Base-by-base conservation (phyloP, 2,888 invertebrate genomes). In the Rotaria macrura region DNA sequence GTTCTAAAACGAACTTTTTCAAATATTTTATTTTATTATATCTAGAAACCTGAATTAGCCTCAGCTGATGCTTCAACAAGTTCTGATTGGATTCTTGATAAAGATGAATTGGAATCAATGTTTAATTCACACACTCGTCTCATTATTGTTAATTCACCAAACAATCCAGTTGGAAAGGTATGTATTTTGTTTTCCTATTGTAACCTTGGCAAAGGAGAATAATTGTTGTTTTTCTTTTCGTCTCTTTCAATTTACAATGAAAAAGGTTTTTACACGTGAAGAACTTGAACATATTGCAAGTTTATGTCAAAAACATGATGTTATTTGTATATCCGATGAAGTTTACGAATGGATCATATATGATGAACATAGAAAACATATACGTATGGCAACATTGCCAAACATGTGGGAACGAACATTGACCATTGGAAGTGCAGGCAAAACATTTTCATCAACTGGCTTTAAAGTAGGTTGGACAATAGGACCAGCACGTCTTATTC, bases 331-430 rank as follows among this genome's bases (percentile, higher is more conserved):
- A 38, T 94, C 96, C 1, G 99, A 99, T 91, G 99, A 99, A 91
- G 99, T 99, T 0, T 99, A 99, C 88, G 98, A 99, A 91, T 98
- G 97, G 96, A 93, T 99, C 90, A 94, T 95, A 23, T 97, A 94
- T 89, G 93, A 94, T 89, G 94, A 94, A 0, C 25, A 29, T 29
- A 85, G 84, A 29, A 85, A 74, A n/a, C 34, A 72, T 52, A 85
- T 47, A 17, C n/a, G 52, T 23, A 84, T 88, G 92, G 96, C 95
- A 0, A 94, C 95, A 0, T 91, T 99, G 14, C 97, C 97, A 0
- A 96, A 92, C 29, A 99, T 99, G 98, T 99, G 96, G 95, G 96
- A 99, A 87, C 93, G 97, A 43, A 98, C 98, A 0, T 94, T 99
- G 55, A 97, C 98, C 0, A 94, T 65, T 5, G 65, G 65, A 65